phyloP scores from a whole-genome alignment of 2,113 vertebrate genomes.

The Salvelinus sp. region DNA sequence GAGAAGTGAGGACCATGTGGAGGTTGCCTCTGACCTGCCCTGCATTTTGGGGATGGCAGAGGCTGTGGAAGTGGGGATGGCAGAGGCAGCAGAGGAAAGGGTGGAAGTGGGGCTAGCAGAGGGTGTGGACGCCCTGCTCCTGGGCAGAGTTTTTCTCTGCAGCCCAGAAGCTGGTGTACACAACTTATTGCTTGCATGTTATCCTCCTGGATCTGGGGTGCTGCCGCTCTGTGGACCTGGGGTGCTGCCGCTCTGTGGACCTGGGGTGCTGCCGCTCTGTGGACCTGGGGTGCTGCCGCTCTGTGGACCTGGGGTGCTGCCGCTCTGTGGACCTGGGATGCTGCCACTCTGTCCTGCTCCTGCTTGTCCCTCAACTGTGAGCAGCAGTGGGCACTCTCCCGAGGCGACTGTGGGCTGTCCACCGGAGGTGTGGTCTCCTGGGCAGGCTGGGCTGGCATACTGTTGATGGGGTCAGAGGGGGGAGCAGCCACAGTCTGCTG shows the following conservation, averaged over 20 bases:
- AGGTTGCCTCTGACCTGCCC: not conserved
- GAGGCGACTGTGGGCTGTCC: not conserved
- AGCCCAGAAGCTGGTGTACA: too few relatives aligned
- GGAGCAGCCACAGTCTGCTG: not conserved
- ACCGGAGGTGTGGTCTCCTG: not conserved
- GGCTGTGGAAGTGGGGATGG: not conserved
- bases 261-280: too few relatives aligned
- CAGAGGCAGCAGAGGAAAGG: too few relatives aligned
- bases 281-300: too few relatives aligned
- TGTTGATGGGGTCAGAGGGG: not conserved
- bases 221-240: too few relatives aligned
- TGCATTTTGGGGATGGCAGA: not conserved
- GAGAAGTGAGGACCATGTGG: not conserved
- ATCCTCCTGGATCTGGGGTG: not conserved
- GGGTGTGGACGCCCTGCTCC: not conserved
- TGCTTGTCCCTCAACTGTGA: not conserved
- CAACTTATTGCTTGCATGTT: not conserved
- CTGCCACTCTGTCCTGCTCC: not conserved
- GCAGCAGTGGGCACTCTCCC: not conserved
- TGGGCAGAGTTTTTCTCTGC: not conserved
- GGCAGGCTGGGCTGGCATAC: not conserved
- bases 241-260: too few relatives aligned
- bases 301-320: not conserved
- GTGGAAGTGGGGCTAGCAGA: not conserved
- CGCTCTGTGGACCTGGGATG: not conserved